phyloP scores from a whole-genome alignment of 2,797 vertebrate species.

The Mergus octosetaceus region DNA sequence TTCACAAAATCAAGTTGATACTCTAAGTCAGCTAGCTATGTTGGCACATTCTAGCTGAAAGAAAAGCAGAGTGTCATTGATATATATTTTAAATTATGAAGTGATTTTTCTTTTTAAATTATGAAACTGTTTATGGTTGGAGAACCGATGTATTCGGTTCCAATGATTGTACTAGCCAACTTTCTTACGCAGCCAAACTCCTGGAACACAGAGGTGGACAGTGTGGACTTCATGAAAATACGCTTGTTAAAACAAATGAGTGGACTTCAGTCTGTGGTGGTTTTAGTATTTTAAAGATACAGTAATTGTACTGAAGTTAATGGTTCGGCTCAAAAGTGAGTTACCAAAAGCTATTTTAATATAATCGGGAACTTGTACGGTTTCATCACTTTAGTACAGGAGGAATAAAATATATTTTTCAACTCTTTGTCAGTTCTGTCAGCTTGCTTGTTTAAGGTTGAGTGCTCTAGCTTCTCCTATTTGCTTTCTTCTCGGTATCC shows the following conservation, averaged over 20 bases:
- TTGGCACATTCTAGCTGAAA: conserved; percentile 21
- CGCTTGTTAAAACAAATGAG: not conserved
- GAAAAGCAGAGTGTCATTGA: not conserved
- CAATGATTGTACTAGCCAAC: not conserved
- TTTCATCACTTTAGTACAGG: not conserved
- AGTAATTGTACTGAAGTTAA: not conserved
- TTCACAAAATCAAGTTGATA: conserved; percentile 26
- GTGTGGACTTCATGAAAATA: not conserved
- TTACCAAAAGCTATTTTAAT: not conserved
- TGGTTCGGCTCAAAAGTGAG: not conserved
- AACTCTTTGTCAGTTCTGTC: not conserved
- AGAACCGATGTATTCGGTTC: not conserved
- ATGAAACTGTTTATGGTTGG: not conserved
- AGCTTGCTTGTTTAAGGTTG: not conserved
- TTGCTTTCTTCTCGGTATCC: not conserved
- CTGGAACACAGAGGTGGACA: not conserved
- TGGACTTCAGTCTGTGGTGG: not conserved
- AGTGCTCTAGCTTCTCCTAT: not conserved
- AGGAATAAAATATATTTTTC: conserved; percentile 66
- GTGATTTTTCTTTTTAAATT: conserved; percentile 38
- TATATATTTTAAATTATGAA: conserved; percentile 55
- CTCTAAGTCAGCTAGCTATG: not conserved
- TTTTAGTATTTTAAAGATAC: not conserved
- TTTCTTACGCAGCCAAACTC: not conserved
- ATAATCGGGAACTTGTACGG: not conserved